Base-by-base conservation (phyloP, 1,140 invertebrate genomes). In the Melitaea cinxia region DNA sequence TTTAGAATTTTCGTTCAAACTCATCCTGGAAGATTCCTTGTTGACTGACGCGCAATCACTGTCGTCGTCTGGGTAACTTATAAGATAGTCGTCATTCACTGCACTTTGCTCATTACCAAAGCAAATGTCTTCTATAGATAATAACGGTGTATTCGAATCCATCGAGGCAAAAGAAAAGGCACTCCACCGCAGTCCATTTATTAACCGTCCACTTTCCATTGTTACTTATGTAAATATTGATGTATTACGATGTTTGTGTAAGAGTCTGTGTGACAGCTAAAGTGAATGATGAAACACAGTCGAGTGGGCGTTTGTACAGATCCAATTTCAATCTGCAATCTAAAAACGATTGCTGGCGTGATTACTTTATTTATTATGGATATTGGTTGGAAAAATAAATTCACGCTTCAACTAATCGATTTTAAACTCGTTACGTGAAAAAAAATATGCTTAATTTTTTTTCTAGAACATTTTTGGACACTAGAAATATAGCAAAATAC, bases 131-230 rank as follows among this genome's bases (percentile, higher is more conserved):
- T 81, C 72, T 39, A 79, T 79, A 5, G 72, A 73, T 0, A 78
- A 55, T 2, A 73, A 72, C n/a, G 75, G 70, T 26, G 65, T 73
- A 68, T 71, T 80, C 24, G 68, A 60, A 17, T 83, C 70, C 28
- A 66, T 75, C 5, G 78, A 72, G 12, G 72, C 54, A 15, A 72
- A 70, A 21, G 79, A 76, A 54, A 77, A 79, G 12, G 75, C 78
- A 65, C 75, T 83, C 82, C 83, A 85, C 47, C 65, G 76, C 30
- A 84, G 45, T 26, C 78, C 80, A 42, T 68, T 83, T 49, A 70
- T 65, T 23, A 85, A 68, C 39, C 63, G 75, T 52, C 80, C 82
- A 60, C 75, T 83, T 72, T 89, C 85, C 86, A 89, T 89, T 80
- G 70, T 78, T 72, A 58, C 52, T 63, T 64, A 60, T 68, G 50